Evolutionary conservation across 2,113 vertebrate species (phyloP).

Genomic region (Podarcis cretensis): DNA sequence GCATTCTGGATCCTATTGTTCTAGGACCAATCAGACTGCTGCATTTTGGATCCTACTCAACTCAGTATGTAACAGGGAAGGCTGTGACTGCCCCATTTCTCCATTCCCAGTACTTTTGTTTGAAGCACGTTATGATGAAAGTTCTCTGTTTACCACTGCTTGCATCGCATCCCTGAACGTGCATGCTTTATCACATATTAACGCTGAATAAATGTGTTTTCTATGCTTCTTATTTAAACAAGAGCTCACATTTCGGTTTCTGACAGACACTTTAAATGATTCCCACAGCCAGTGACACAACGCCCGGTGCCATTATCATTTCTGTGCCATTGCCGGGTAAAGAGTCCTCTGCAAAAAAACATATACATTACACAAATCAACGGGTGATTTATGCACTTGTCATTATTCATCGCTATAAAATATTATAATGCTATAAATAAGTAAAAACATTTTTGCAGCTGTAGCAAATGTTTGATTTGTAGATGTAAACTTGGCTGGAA

Average conservation of each 20-base stretch:
- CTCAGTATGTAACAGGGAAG: too few relatives aligned
- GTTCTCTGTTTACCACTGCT: neutral
- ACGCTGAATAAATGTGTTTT: neutral
- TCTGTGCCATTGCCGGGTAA: neutral
- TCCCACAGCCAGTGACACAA: neutral
- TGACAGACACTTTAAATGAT: neutral
- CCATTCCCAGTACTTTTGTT: neutral
- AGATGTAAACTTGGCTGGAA: constrained; percentile 56
- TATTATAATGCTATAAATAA: constrained; percentile 73
- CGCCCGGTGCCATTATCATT: neutral
- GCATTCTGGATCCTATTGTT: too few relatives aligned
- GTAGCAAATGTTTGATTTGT: constrained; percentile 63
- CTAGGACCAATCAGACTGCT: too few relatives aligned
- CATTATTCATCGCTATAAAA: constrained; percentile 73
- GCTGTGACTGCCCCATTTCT: neutral
- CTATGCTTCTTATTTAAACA: neutral
- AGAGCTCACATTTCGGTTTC: neutral
- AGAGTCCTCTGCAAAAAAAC: neutral
- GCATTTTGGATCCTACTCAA: too few relatives aligned
- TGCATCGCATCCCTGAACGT: neutral
- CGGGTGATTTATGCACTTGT: constrained; percentile 63
- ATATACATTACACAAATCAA: constrained; percentile 40
- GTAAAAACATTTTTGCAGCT: constrained; percentile 78
- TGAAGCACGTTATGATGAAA: neutral
- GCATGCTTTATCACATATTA: neutral